These are phyloP conservation scores for Cotesia glomerata DNA, from an alignment of 1,140 invertebrate genomes.

Conservation along the genomic window DNA sequence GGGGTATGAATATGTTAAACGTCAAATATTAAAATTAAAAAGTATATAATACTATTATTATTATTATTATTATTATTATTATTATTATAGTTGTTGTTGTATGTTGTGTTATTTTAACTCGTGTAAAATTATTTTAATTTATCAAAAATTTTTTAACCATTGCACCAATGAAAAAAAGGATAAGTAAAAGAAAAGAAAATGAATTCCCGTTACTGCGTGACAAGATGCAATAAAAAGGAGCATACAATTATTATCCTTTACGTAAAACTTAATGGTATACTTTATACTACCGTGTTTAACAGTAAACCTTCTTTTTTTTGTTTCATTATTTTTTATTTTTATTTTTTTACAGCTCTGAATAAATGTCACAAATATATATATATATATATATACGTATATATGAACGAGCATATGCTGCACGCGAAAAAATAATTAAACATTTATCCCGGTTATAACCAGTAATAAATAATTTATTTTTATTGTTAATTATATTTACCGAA, in stretches of 20 bases:
- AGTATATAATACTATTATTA: conserved; percentile 3
- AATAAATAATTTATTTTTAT: background rate
- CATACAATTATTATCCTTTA: conserved; percentile 4
- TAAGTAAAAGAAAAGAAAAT: no score
- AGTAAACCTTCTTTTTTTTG: conserved; percentile 31
- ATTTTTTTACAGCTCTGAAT: background rate
- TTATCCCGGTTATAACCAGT: background rate
- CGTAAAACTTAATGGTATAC: conserved; percentile 30
- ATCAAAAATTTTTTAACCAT: background rate
- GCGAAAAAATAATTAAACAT: conserved; percentile 11
- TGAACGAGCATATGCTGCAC: background rate
- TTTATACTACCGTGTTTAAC: conserved; percentile 19
- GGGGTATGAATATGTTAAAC: conserved; percentile 41
- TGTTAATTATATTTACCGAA: no score
- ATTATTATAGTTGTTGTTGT: background rate
- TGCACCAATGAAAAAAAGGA: background rate
- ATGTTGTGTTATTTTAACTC: background rate
- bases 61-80: conserved; percentile 30
- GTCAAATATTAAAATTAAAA: conserved; percentile 40
- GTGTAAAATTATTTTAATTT: no score
- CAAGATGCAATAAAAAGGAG: conserved; percentile 40
- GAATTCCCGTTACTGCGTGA: conserved; percentile 37
- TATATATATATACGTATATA: no score
- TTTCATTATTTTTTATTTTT: background rate
- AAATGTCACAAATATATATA: conserved; percentile 2